Conservation (phyloP, 2,888 invertebrate genomes). For the Phymatocera aterrima region DNA sequence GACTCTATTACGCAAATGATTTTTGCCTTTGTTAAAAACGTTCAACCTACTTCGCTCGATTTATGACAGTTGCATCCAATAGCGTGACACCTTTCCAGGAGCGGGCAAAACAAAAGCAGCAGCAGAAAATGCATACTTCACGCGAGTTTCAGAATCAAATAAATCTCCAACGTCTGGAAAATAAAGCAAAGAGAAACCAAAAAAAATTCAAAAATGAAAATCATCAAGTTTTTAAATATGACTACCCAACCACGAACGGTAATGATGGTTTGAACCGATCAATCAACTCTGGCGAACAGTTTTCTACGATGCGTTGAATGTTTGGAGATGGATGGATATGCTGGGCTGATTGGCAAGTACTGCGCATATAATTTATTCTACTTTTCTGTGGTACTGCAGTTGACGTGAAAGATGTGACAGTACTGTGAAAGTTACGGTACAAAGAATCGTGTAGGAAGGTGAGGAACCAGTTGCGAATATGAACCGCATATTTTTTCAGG, state of each 20-base stretch:
- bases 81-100: not conserved
- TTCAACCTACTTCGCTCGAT: not conserved
- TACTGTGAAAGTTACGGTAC: too few relatives aligned
- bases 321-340: not conserved
- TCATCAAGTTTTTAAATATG: not conserved
- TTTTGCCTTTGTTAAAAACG: slow-evolving; percentile 35
- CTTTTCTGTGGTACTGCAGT: not conserved
- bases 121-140: not conserved
- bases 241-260: not conserved
- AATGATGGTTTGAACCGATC: not conserved
- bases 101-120: not conserved
- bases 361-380: not conserved
- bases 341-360: not conserved
- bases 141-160: not conserved
- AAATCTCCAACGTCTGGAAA: not conserved
- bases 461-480: not conserved
- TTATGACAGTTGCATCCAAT: not conserved
- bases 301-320: not conserved
- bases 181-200: not conserved
- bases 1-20: slow-evolving; percentile 74
- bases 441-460: not conserved
- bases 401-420: not conserved
- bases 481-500: slow-evolving; percentile 23
- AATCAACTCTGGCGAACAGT: not conserved
- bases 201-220: not conserved